Base-by-base conservation (phyloP, 2,888 invertebrate species). In the Heliconius ismenius region DNA sequence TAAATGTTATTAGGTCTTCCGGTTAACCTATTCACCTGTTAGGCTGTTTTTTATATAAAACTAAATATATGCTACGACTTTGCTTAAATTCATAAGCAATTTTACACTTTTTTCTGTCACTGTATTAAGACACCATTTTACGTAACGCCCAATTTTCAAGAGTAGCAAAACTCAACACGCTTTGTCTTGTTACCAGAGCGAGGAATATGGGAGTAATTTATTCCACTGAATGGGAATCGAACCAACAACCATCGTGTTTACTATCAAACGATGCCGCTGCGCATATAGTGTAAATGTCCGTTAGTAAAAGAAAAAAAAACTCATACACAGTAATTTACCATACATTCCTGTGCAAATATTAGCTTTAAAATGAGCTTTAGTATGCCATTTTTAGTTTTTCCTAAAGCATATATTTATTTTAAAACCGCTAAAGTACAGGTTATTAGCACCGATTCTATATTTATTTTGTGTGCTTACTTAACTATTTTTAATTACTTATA, bases 341-440 rank as follows among this genome's bases (percentile, higher is more conserved):
- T 70, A 54, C 21, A 70, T 49, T n/a, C 2, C 21, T 54, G 13
- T 49, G 9, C n/a, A 32, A 70, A 70, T 70, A 58, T 70, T 70
- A n/a, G 36, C n/a, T 70, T 70, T 54, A n/a, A 69, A 69, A 69
- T 32, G 1, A 11, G 28, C 32, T 70, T 70, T 36, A 32, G 36
- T 15, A 58, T 32, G 32, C 15, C 32, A 36, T 58, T 32, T 32
- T 58, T 32, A 32, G 32, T 58, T 70, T 26, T 58, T 36, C 36
- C 36, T 58, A 32, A 49, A 70, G 58, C n/a, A 70, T 13, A 70
- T 70, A 70, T 70, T 32, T 70, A 10, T 24, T 58, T 70, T 32
- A 58, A 54, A 18, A 58, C 58, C 70, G 54, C 58, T 58, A 58
- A 58, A 58, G 9, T 32, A 58, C 58, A 70, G 32, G 70, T 58